Evolutionary conservation across 2,797 vertebrate genomes (phyloP).

Genomic region (Ciconia nigra): DNA sequence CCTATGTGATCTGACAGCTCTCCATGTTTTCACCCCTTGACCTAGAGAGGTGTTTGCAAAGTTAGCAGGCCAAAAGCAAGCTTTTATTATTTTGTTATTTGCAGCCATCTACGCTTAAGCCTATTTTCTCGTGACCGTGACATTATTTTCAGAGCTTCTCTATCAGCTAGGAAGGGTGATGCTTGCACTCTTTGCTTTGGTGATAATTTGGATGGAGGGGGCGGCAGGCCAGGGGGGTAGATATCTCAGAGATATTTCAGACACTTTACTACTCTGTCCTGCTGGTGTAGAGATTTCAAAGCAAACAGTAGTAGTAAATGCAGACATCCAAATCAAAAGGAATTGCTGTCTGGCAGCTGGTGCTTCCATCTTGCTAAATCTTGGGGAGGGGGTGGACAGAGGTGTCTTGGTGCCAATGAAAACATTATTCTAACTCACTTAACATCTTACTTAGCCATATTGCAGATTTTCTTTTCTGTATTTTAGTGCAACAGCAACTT

Average conservation of each 20-base stretch:
- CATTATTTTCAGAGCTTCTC: neutral
- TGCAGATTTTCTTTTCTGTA: neutral
- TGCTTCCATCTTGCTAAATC: neutral
- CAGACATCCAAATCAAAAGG: neutral
- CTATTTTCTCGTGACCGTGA: neutral
- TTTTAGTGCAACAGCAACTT: neutral
- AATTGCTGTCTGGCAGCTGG: neutral
- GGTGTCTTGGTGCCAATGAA: neutral
- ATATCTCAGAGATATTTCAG: neutral
- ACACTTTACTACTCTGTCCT: neutral
- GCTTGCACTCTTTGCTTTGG: neutral
- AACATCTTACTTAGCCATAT: neutral
- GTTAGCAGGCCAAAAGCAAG: neutral
- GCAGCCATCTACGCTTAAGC: neutral
- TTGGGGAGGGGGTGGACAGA: neutral
- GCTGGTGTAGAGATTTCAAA: neutral
- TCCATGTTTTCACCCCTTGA: neutral
- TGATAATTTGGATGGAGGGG: neutral
- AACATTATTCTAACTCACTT: neutral
- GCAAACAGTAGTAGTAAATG: neutral
- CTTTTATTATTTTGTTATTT: neutral
- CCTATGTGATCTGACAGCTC: neutral
- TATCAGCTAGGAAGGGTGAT: neutral
- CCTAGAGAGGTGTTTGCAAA: neutral
- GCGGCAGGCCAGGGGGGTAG: neutral